Percentiles rank a stretch among this genome's conserved stretches.
These are phyloP conservation scores for Hylaeus anthracinus DNA, from an alignment of 1,140 invertebrate species.

Conservation along the genomic window DNA sequence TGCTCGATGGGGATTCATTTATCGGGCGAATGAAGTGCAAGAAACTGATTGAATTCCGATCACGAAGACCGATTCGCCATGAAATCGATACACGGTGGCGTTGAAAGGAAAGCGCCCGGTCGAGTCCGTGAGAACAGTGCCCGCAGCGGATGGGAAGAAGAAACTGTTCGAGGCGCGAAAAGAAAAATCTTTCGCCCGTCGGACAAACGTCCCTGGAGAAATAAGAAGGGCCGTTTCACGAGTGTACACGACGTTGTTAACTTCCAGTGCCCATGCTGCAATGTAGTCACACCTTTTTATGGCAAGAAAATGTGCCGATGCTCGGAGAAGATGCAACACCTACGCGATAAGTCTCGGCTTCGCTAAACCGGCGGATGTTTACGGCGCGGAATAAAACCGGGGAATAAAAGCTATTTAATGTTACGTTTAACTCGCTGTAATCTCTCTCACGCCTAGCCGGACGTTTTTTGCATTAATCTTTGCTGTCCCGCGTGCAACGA, in stretches of 20 bases:
- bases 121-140: not conserved
- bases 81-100: constrained; percentile 18
- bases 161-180: not conserved
- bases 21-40: not conserved
- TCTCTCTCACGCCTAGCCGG: not conserved
- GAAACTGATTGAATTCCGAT: constrained; percentile 37
- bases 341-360: constrained; percentile 47
- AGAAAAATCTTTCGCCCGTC: constrained; percentile 56
- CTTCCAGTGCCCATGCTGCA: constrained; percentile 22
- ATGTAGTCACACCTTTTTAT: constrained; percentile 44
- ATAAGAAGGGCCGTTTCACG: constrained; percentile 59
- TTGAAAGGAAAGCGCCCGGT: not conserved
- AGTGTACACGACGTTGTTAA: constrained; percentile 43
- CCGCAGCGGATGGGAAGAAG: not conserved
- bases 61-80: constrained; percentile 1
- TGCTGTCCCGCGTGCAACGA: not conserved
- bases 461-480: not conserved
- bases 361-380: constrained; percentile 40
- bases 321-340: constrained; percentile 24
- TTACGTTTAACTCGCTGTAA: constrained; percentile 12
- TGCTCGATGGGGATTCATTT: constrained; percentile 8
- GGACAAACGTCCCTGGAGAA: constrained; percentile 61
- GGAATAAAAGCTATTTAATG: not conserved
- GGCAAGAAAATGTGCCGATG: constrained; percentile 42
- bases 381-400: constrained; percentile 4